These are phyloP conservation scores for Drosophila anceps DNA, from an alignment of 2,888 invertebrate species.

Conservation along the genomic window DNA sequence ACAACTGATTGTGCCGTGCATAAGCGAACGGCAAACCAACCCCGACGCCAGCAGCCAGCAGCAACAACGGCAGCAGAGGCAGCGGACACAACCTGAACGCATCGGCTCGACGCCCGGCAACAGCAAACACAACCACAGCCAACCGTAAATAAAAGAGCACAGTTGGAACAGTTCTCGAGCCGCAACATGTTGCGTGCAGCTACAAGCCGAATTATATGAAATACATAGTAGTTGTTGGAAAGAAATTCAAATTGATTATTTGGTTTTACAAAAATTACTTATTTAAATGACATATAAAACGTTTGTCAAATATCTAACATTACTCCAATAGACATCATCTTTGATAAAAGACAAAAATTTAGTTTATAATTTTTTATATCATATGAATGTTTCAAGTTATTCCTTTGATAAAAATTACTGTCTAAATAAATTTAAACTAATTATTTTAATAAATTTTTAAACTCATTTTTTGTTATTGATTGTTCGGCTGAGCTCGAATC, in stretches of 20 bases:
- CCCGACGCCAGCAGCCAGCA: constrained; percentile 66
- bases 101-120: constrained; percentile 50
- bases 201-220: background rate
- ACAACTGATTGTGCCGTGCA: constrained; percentile 84
- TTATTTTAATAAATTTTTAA: background rate
- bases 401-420: background rate
- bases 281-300: background rate
- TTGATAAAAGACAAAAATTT: too few relatives aligned
- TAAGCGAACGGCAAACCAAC: constrained; percentile 82
- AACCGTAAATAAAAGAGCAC: constrained; percentile 4
- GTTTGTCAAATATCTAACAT: too few relatives aligned
- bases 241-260: background rate
- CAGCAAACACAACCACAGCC: constrained; percentile 38
- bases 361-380: background rate
- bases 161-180: constrained; percentile 21
- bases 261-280: background rate
- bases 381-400: too few relatives aligned
- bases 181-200: constrained; percentile 31
- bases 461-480: background rate
- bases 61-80: constrained; percentile 23
- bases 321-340: too few relatives aligned
- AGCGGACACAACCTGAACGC: constrained; percentile 35
- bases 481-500: background rate
- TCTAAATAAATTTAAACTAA: background rate
- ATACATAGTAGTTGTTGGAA: background rate